Evolutionary conservation across 2,888 invertebrate species (phyloP), one percentile per base, ranked within the genome.

Genomic region (Agonopterix arenella): DNA sequence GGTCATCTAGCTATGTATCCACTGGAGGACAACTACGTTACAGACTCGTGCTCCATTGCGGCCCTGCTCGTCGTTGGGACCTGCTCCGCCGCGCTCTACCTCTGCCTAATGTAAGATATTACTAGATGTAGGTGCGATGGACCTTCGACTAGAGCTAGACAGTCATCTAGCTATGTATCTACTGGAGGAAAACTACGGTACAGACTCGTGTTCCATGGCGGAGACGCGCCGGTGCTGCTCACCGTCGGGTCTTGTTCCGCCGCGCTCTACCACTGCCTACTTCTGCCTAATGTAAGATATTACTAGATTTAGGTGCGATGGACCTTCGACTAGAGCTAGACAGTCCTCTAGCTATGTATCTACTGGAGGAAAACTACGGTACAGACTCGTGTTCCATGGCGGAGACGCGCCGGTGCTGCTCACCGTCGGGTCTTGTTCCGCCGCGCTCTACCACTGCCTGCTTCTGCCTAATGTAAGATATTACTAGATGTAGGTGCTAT

Each of bases 1-100:
- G 97, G 97, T 0, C 96, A 97, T 0, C 80, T 97, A 5, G 90
- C 93, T 0, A 94, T 97, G 90, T 92, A 92, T 62, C 97, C 97
- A 0, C 91, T 93, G 0, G 93, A 93, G 47, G 95, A 96, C 73
- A 96, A 96, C 88, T 96, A 96, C 70, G 96, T 96, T 0, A 90
- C 93, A 0, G 97, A 97, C 70, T 96, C 96, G 0, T 97, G 97
- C 73, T 92, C 95, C 4, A 90, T 98, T 52, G 81, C 55, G 72
- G 92, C 95, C 0, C 90, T 96, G 8, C 77, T 97, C 1, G 92
- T 95, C 11, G 93, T 98, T 10, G 96, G 96, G 7, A 95, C 95
- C 10, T 93, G 93, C 47, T 93, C 93, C 2, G 97, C 97, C 0
- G 93, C 92, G 45, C 83, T 98, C 8, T 95, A 96, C 74, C 97